Evolutionary conservation across 2,113 vertebrate species (phyloP).

Genomic region (Balaenoptera acutorostrata): DNA sequence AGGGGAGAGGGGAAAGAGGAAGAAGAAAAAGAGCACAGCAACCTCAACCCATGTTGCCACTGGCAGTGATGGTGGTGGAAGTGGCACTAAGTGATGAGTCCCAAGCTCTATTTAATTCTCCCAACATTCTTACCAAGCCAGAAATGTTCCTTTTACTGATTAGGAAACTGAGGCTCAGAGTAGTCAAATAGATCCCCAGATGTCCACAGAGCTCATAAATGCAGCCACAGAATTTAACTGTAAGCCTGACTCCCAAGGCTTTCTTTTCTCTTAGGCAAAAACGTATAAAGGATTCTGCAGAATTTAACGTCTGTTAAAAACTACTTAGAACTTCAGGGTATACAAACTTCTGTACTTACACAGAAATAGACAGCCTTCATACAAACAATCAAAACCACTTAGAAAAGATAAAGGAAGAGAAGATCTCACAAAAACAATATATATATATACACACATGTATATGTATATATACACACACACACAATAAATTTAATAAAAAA

Average conservation of each 20-base stretch:
- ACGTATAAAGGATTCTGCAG: neutral
- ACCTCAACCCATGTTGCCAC: neutral
- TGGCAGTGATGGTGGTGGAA: too few species aligned
- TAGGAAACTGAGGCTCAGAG: constrained; percentile 1
- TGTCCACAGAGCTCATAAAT: neutral
- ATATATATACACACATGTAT: neutral
- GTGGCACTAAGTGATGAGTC: neutral
- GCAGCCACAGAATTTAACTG: neutral
- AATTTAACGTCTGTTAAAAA: neutral
- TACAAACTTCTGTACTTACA: neutral
- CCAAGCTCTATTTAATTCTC: neutral
- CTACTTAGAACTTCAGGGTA: neutral
- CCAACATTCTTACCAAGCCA: neutral
- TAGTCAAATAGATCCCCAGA: neutral
- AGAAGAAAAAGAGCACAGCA: neutral
- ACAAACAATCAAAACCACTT: neutral
- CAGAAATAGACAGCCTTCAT: neutral
- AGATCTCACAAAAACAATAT: neutral
- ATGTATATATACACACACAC: neutral
- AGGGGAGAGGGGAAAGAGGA: neutral
- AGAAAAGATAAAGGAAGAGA: neutral
- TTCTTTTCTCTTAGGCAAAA: neutral
- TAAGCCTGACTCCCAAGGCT: neutral
- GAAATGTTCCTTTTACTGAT: neutral
- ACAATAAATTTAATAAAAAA: neutral